Conservation (phyloP, 1,140 invertebrate genomes). For the Drosophila kurseongensis region DNA sequence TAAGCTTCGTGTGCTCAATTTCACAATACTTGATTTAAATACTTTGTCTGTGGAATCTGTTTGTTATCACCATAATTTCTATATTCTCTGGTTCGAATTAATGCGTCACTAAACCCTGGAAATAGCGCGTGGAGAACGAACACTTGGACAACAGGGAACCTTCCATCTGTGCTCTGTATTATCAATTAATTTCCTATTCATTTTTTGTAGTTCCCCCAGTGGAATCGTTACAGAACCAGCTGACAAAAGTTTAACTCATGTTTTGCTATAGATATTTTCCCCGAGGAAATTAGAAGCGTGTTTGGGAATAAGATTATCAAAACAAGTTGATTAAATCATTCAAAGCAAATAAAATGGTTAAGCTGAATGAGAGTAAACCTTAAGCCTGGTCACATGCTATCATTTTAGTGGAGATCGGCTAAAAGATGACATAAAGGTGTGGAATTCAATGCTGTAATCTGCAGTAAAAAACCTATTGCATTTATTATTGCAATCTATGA, state of each 20-base stretch:
- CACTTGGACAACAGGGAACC: background rate
- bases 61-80: slow-evolving; percentile 25
- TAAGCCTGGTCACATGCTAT: background rate
- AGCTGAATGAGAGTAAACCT: slow-evolving; percentile 4
- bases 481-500: background rate
- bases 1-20: slow-evolving; percentile 19
- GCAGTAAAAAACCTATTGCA: background rate
- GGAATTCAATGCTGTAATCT: background rate
- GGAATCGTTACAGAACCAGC: slow-evolving; percentile 38
- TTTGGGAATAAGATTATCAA: slow-evolving; percentile 5
- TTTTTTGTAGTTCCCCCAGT: slow-evolving; percentile 39
- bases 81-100: too few species aligned
- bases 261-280: slow-evolving; percentile 4
- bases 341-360: slow-evolving; percentile 55
- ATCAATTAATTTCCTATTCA: slow-evolving; percentile 55
- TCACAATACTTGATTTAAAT: background rate
- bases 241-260: slow-evolving; percentile 10
- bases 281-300: slow-evolving; percentile 2
- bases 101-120: too few species aligned
- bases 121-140: background rate
- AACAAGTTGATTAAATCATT: slow-evolving; percentile 64
- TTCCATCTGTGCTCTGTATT: slow-evolving; percentile 25
- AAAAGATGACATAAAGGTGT: slow-evolving; percentile 10
- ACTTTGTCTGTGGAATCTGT: slow-evolving; percentile 1
- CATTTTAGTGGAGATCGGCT: background rate